Percentiles rank a stretch among this genome's conserved stretches.
Conservation (phyloP, 2,113 vertebrate species). For the Phainopepla nitens region DNA sequence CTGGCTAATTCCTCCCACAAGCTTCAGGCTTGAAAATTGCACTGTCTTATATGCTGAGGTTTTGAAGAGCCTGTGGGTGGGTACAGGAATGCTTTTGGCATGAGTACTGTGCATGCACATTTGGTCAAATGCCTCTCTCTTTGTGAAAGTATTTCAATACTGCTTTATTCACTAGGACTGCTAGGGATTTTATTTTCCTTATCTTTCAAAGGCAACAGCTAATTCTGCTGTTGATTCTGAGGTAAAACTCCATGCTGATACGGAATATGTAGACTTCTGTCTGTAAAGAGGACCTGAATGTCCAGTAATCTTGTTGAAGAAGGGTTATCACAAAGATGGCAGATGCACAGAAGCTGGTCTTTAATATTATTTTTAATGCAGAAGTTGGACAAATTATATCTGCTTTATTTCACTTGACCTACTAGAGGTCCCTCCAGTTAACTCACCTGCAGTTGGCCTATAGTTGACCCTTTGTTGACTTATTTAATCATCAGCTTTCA, state of each 20-base stretch:
- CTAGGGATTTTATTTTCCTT: background rate
- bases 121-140: background rate
- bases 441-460: conserved; percentile 37
- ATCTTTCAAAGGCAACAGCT: background rate
- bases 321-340: background rate
- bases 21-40: background rate
- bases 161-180: background rate
- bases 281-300: background rate
- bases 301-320: background rate
- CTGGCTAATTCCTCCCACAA: background rate
- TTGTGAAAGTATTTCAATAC: accelerated
- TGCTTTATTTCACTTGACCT: conserved; percentile 24
- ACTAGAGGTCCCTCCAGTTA: background rate
- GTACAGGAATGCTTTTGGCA: background rate
- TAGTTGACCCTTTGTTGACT: conserved; percentile 47
- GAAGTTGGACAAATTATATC: background rate
- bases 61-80: background rate
- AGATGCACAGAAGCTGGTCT: background rate
- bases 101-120: accelerated
- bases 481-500: conserved; percentile 21
- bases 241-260: background rate
- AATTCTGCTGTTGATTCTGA: background rate
- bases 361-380: background rate
- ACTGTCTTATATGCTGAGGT: accelerated
- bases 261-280: background rate